Base-by-base conservation (phyloP, 64 coral and sea anemone genomes). In the Actinia tenebrosa region DNA sequence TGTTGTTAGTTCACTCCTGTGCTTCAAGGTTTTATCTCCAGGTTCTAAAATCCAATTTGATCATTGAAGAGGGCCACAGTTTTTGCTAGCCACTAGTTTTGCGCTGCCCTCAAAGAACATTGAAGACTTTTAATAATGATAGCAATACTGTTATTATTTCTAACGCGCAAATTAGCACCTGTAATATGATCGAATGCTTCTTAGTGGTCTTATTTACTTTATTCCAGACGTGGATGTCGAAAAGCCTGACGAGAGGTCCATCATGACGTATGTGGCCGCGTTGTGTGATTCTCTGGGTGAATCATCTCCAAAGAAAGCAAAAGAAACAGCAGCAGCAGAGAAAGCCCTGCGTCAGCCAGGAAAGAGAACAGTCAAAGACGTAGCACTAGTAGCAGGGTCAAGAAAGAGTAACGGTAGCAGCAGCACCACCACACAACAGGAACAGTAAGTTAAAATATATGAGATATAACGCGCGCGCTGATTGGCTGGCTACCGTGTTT, bases 211-310 rank as follows among this genome's bases (percentile, higher is more conserved):
- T 3, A 0, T 87, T 23, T 53, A 59, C 44, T 60, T 53, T 56
- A 45, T 78, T 37, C 18, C 52, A 92, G 90, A 92, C 64, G 85
- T 92, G 22, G 62, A 87, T 83, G 90, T 92, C 10, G 90, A 92
- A 19, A 92, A 92, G 44, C 90, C 90, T 72, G 90, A 92, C 56
- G 90, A 92, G 27, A 92, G 52, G 83, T 92, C 90, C 20, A 87
- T 92, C 44, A 27, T 92, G 43, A 92, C 90, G 13, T 92, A 92
- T 56, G 5, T 92, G 20, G 90, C 90, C 2, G 80, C 90, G 66
- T 80, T 92, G 1, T 92, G 78, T 56, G 90, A 92, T 80, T 82
- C 85, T 52, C 42, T 92, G 1, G 90, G 86, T 16, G 83, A 85
- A 43, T 61, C 53, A 4, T 85, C 83, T 43, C 83, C 83, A 22